phyloP scores from a whole-genome alignment of 1,140 invertebrate genomes.

The Drosophila yakuba region DNA sequence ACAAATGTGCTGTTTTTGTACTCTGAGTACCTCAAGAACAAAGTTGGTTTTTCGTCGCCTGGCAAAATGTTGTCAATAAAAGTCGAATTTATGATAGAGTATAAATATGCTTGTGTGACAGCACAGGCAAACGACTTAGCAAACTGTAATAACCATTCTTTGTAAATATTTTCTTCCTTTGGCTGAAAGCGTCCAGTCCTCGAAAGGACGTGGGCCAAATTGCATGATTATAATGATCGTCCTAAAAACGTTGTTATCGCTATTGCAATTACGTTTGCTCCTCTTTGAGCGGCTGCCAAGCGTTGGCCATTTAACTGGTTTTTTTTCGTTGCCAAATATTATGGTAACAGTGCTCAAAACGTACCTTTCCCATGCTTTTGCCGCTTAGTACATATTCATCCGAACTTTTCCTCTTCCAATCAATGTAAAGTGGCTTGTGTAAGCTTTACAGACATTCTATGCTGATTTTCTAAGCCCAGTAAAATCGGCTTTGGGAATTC shows the following conservation, averaged over 20 bases:
- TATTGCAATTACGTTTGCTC: conserved; percentile 38
- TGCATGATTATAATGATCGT: conserved; percentile 70
- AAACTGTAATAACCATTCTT: conserved; percentile 52
- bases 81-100: conserved; percentile 57
- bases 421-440: conserved; percentile 1
- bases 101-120: neutral
- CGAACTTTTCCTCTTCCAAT: conserved; percentile 4
- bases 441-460: neutral
- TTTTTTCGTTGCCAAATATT: conserved; percentile 2
- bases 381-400: neutral
- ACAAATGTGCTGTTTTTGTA: neutral
- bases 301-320: conserved; percentile 24
- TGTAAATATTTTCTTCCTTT: conserved; percentile 10
- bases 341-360: conserved; percentile 12
- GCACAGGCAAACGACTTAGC: conserved; percentile 45
- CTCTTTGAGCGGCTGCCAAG: conserved; percentile 60
- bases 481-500: neutral
- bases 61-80: conserved; percentile 59
- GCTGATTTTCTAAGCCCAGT: neutral
- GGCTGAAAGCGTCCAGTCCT: conserved; percentile 31
- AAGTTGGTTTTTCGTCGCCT: conserved; percentile 15
- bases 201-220: conserved; percentile 47
- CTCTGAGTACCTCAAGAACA: neutral
- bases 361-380: conserved; percentile 11
- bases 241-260: conserved; percentile 46